These are phyloP conservation scores for Morpho achilles DNA, from an alignment of 2,888 invertebrate species.

Conservation along the genomic window DNA sequence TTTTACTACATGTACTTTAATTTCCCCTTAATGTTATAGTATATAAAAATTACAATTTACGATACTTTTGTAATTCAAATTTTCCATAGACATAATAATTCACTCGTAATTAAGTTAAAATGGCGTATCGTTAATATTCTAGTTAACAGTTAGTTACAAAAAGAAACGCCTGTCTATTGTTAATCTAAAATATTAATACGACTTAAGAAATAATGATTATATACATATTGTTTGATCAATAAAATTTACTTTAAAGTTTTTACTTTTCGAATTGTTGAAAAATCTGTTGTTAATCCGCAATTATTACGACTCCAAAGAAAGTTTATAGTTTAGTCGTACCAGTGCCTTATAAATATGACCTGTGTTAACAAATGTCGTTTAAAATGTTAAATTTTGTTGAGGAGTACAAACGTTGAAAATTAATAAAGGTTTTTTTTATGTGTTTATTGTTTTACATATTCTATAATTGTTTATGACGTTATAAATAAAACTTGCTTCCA, in stretches of 20 bases:
- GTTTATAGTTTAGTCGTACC: conserved; percentile 28
- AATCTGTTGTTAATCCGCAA: not conserved
- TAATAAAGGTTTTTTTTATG: conserved; percentile 9
- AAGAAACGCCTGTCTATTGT: too few relatives aligned
- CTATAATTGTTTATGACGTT: conserved; percentile 15
- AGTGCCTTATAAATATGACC: conserved; percentile 52
- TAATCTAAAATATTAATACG: too few relatives aligned
- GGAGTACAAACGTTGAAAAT: conserved; percentile 8
- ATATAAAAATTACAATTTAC: too few relatives aligned
- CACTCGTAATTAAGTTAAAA: too few relatives aligned
- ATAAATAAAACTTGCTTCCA: not conserved
- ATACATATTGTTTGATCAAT: too few relatives aligned
- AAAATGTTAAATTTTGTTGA: conserved; percentile 2
- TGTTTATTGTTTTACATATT: conserved; percentile 23
- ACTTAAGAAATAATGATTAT: too few relatives aligned
- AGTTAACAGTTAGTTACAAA: too few relatives aligned
- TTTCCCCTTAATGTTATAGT: too few relatives aligned
- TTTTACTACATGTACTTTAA: not conserved
- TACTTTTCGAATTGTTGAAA: not conserved
- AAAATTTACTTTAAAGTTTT: too few relatives aligned
- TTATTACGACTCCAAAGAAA: conserved; percentile 17
- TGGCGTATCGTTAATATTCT: too few relatives aligned
- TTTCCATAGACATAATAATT: too few relatives aligned
- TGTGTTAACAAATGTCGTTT: conserved; percentile 8
- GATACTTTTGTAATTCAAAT: too few relatives aligned